Percentiles rank a stretch among this genome's conserved stretches.
Evolutionary conservation across 2,113 vertebrate genomes (phyloP).

Genomic region (Corapipo altera): DNA sequence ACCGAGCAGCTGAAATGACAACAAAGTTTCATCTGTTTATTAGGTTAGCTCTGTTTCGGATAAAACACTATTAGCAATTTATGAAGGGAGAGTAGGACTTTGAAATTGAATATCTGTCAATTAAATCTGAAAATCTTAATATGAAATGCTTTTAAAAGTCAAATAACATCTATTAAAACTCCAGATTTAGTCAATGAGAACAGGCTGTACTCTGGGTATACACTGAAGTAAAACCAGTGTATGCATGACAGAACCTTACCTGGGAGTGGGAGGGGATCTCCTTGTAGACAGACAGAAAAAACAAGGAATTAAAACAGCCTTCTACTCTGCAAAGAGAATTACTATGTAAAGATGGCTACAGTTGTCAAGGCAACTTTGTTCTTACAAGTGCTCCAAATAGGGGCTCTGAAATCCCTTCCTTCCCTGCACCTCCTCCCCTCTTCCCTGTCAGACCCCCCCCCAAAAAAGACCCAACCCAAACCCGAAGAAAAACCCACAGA

Average conservation of each 20-base stretch:
- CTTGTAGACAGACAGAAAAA: background rate
- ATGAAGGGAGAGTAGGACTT: constrained; percentile 8
- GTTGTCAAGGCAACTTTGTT: constrained; percentile 63
- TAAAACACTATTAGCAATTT: constrained; percentile 50
- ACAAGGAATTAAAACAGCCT: background rate
- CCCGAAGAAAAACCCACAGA: background rate
- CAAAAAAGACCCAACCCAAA: background rate
- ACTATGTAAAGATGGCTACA: constrained; percentile 36
- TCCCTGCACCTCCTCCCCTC: background rate
- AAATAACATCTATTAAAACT: constrained; percentile 52
- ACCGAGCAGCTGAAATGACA: constrained; percentile 32
- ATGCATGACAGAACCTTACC: background rate
- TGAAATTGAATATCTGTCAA: constrained; percentile 60
- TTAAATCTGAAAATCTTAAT: constrained; percentile 50
- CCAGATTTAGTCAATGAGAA: constrained; percentile 36
- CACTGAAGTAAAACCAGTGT: background rate
- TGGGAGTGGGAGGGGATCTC: background rate
- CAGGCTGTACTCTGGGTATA: background rate
- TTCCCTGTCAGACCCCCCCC: rapidly evolving
- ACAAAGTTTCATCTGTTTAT: constrained; percentile 48
- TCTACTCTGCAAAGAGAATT: background rate
- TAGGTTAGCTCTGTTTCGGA: constrained; percentile 33
- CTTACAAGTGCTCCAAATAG: background rate
- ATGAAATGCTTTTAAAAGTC: constrained; percentile 46
- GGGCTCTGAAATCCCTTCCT: background rate